Percentiles rank a stretch among this genome's conserved stretches.
phyloP scores from a whole-genome alignment of 2,797 vertebrate genomes.

The Pseudomugil gertrudae region DNA sequence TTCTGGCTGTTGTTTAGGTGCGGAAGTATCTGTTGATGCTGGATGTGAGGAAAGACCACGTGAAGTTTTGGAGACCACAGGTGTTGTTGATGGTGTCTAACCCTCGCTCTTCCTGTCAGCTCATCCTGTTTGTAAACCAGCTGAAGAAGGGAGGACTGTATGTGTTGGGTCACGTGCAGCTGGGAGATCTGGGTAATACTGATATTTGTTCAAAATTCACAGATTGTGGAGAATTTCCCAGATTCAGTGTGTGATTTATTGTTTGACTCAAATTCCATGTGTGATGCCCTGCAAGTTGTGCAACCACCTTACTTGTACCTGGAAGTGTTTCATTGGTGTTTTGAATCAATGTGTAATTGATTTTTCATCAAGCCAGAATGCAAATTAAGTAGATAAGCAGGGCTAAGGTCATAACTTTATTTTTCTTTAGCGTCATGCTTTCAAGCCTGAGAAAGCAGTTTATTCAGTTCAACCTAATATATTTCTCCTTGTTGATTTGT shows the following conservation, averaged over 20 bases:
- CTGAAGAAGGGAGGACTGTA: constrained; percentile 97
- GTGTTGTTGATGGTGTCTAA: constrained; percentile 96
- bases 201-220: no score
- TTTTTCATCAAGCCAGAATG: background rate
- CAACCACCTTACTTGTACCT: background rate
- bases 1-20: constrained; percentile 81
- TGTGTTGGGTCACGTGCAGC: constrained; percentile 92
- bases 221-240: background rate
- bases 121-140: constrained; percentile 95
- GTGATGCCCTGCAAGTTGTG: background rate
- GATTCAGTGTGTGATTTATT: background rate
- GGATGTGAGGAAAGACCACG: constrained; percentile 96
- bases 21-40: constrained; percentile 95
- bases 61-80: constrained; percentile 98
- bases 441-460: background rate
- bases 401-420: background rate
- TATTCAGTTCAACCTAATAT: background rate
- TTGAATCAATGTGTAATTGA: background rate
- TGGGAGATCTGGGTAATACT: constrained; percentile 94
- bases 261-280: background rate
- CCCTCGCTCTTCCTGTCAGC: constrained; percentile 89
- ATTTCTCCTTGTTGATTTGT: background rate
- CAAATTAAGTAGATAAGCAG: constrained; percentile 2
- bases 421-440: background rate
- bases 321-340: background rate